Evolutionary conservation across 2,113 vertebrate genomes (phyloP).

Genomic region (Tragelaphus buxtoni): DNA sequence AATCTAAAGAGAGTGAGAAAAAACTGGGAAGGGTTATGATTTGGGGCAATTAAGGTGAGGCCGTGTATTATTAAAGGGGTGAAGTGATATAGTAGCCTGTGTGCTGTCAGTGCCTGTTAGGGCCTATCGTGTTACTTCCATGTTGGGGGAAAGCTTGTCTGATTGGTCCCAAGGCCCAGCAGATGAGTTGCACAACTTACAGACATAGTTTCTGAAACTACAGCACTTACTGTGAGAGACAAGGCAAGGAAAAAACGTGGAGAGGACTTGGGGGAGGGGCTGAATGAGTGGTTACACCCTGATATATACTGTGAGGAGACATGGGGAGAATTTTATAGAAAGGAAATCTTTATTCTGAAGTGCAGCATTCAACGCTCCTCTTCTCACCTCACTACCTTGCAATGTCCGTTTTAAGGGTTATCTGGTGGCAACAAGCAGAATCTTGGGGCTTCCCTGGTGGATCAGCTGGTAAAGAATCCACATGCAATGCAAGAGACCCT

Average conservation of each 20-base stretch:
- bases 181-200: background rate
- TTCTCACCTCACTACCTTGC: background rate
- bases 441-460: background rate
- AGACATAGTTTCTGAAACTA: background rate
- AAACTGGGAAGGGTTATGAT: background rate
- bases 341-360: background rate
- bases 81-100: background rate
- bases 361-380: background rate
- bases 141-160: background rate
- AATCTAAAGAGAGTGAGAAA: background rate
- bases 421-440: background rate
- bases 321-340: background rate
- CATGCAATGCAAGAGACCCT: background rate
- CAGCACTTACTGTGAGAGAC: background rate
- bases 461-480: background rate
- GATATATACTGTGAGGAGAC: background rate
- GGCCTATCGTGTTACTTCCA: background rate
- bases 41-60: background rate
- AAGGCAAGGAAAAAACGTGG: background rate
- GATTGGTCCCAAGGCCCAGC: background rate
- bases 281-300: background rate
- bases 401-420: background rate
- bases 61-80: background rate
- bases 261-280: background rate
- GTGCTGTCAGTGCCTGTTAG: background rate